Base-by-base conservation (phyloP, 2,888 invertebrate species). In the Lasioglossum oenotherae region DNA sequence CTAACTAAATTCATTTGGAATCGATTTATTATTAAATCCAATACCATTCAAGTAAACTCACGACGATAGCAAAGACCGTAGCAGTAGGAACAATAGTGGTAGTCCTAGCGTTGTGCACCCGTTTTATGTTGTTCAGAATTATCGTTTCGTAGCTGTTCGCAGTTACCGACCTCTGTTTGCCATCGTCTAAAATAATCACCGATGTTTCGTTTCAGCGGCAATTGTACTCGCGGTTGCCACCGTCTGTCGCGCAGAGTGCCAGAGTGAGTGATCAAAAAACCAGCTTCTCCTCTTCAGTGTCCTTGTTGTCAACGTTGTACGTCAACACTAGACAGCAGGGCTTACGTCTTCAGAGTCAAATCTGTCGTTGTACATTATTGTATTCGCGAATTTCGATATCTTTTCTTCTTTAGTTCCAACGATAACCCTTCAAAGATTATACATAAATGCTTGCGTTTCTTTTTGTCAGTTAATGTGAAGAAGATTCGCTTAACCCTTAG, bases 201-300 rank as follows among this genome's bases (percentile, higher is more conserved):
- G 76, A 87, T 86, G 86, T 90, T 88, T 93, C 87, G 87, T 94
- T 95, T 90, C 94, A 95, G 95, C 93, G 93, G 92, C 93, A 92
- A 93, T 94, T 92, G 90, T 94, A 91, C 93, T 95, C 87, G 93
- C 94, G 88, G 92, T 94, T 91, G 93, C 92, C 92, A 93, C 91
- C 91, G 90, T 93, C 93, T 94, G 95, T 91, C 93, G 91, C 88
- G 94, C 94, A 84, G 95, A 95, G 89, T 95, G 95, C 91, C 95
- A 95, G 90, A 95, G 95, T 95, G 89, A 95, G 95, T 95, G 88
- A 91, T 88, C 89, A 87, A 85, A 57, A 87, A 85, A 57, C 76
- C 82, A 87, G 89, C 82, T 90, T 88, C 85, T 78, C 82, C 85
- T 78, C 82, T 77, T 83, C 86, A 81, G 78, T 87, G 78, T 84